Base-by-base conservation (phyloP, 1,140 invertebrate species). In the Metaphire vulgaris region DNA sequence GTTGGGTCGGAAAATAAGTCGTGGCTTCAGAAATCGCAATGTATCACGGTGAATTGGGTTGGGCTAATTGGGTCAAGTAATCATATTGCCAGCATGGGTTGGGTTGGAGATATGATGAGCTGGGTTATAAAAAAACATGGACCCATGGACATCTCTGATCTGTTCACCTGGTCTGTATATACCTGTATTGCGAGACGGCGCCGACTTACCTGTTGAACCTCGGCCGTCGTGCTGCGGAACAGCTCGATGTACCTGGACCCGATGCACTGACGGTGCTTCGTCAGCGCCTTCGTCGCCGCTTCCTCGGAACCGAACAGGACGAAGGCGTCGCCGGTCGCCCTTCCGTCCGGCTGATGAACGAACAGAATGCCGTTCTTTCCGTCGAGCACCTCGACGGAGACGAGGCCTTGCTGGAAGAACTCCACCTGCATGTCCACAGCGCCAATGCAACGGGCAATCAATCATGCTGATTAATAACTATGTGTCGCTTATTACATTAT, bases 311-410 rank as follows among this genome's bases (percentile, higher is more conserved):
- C 90, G 84, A 99, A 99, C 26, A 87, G 80, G 1, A 99, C 97
- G 84, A 99, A 99, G 0, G 98, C 98, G 86, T 99, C 97, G 0
- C 98, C 97, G 0, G 97, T 98, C 26, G 97, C 94, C 31, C 96
- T 88, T 0, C 97, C 97, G 84, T 99, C 97, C 0, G 94, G 92
- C 80, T 97, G 93, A 81, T 95, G 92, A 0, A 99, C 97, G 86
- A 99, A 99, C 6, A 99, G 86, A 0, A 99, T 94, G 0, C 97
- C 96, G 1, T 97, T 93, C 56, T 92, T 92, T 0, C 91, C 93
- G 79, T 98, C 96, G 80, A 98, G 87, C 0, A 99, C 95, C 69
- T 92, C 89, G 78, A 93, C 95, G 0, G 91, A 88, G 79, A 92
- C 90, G 74, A 95, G 93, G 21, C 95, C 96, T 26, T 89, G 88